phyloP scores from a whole-genome alignment of 1,140 invertebrate species.

The Bombus consobrinus region DNA sequence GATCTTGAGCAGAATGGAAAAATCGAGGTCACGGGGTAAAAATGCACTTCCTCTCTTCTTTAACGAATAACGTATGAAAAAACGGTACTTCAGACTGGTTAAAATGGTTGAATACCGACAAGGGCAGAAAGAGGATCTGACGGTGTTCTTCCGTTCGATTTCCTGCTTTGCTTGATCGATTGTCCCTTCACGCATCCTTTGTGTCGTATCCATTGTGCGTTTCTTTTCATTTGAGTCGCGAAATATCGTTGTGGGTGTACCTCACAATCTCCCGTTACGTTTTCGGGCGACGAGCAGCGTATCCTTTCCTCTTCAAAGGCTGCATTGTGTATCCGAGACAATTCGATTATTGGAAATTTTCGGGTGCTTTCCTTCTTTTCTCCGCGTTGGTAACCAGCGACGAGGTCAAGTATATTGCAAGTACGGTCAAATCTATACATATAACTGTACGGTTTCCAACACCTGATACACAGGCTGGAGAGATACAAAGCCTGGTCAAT shows the following conservation, averaged over 20 bases:
- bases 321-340: background rate
- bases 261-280: slow-evolving; percentile 57
- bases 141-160: slow-evolving; percentile 50
- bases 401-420: no score
- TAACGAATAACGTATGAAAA: background rate
- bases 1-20: background rate
- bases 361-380: no score
- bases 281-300: slow-evolving; percentile 1
- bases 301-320: background rate
- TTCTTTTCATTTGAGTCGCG: slow-evolving; percentile 31
- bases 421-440: no score
- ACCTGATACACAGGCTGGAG: no score
- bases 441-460: no score
- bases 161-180: slow-evolving; percentile 48
- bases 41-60: background rate
- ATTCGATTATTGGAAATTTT: background rate
- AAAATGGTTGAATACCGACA: background rate
- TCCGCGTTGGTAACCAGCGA: no score
- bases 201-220: slow-evolving; percentile 10
- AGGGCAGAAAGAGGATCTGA: slow-evolving; percentile 39
- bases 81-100: background rate
- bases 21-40: slow-evolving; percentile 46
- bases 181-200: background rate
- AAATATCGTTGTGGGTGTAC: slow-evolving; percentile 58
- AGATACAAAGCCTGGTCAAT: background rate